Evolutionary conservation across 2,888 invertebrate genomes (phyloP).

Genomic region (Cosmia pyralina): DNA sequence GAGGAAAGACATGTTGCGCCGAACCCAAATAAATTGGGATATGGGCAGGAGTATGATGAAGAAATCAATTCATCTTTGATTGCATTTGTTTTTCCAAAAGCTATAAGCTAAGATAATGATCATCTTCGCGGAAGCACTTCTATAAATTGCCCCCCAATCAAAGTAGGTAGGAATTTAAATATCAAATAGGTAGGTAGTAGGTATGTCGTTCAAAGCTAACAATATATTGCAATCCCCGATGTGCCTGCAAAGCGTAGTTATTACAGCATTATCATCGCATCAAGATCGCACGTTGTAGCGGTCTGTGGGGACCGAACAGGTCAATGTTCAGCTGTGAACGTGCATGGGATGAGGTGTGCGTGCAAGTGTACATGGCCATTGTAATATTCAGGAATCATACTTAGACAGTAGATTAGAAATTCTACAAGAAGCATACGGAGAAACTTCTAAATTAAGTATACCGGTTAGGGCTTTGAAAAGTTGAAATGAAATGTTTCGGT

Average conservation of each 20-base stretch:
- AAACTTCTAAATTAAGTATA: background rate
- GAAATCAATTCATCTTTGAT: background rate
- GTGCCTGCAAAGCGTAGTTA: conserved; percentile 27
- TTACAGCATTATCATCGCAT: conserved; percentile 42
- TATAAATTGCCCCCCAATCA: background rate
- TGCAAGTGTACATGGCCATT: conserved; percentile 10
- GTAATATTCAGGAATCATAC: conserved; percentile 16
- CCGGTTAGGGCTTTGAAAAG: background rate
- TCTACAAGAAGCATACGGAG: background rate
- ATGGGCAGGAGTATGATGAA: no score
- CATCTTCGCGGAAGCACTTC: background rate
- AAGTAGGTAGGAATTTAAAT: background rate
- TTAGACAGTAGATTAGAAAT: background rate
- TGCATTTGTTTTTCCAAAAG: background rate
- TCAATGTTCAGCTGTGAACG: conserved; percentile 30
- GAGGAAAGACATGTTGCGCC: no score
- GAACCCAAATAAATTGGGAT: no score
- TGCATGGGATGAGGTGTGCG: conserved; percentile 6
- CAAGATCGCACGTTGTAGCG: conserved; percentile 40
- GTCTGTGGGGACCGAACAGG: conserved; percentile 34
- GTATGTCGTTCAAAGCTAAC: conserved; percentile 6
- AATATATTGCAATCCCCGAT: conserved; percentile 29
- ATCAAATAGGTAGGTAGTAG: background rate
- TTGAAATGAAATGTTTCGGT: background rate
- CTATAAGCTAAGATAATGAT: background rate